Percentiles rank a stretch among this genome's conserved stretches.
phyloP scores from a whole-genome alignment of 2,797 vertebrate genomes.

The Gymnodraco acuticeps region DNA sequence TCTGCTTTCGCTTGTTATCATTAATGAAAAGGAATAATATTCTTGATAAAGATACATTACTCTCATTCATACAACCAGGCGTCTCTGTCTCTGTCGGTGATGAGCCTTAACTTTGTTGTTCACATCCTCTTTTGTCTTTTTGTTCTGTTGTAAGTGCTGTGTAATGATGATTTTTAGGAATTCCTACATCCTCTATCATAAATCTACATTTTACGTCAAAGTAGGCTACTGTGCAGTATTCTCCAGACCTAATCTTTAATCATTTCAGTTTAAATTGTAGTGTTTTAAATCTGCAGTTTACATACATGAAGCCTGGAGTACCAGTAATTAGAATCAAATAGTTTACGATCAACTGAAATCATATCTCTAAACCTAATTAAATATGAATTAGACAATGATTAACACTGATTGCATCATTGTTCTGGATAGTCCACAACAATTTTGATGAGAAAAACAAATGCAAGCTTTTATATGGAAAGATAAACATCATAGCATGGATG shows the following conservation, averaged over 20 bases:
- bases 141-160: not conserved
- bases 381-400: not conserved
- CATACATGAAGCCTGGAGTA: not conserved
- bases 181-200: not conserved
- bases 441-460: constrained; percentile 3
- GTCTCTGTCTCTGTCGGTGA: not conserved
- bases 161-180: not conserved
- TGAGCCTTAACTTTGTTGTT: not conserved
- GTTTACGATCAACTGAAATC: not conserved
- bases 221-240: not conserved
- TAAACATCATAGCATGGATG: not conserved
- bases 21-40: not conserved
- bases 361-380: not conserved
- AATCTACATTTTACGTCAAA: not conserved
- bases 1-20: not conserved
- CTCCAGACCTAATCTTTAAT: not conserved
- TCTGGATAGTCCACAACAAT: not conserved
- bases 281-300: not conserved
- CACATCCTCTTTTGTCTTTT: not conserved
- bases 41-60: not conserved
- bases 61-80: not conserved
- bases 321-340: not conserved
- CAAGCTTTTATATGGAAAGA: constrained; percentile 2
- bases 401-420: constrained; percentile 1
- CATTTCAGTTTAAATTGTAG: no score